Percentiles rank a stretch among this genome's conserved stretches.
Evolutionary conservation across 2,113 vertebrate species (phyloP).

Genomic region (Balaenoptera acutorostrata): DNA sequence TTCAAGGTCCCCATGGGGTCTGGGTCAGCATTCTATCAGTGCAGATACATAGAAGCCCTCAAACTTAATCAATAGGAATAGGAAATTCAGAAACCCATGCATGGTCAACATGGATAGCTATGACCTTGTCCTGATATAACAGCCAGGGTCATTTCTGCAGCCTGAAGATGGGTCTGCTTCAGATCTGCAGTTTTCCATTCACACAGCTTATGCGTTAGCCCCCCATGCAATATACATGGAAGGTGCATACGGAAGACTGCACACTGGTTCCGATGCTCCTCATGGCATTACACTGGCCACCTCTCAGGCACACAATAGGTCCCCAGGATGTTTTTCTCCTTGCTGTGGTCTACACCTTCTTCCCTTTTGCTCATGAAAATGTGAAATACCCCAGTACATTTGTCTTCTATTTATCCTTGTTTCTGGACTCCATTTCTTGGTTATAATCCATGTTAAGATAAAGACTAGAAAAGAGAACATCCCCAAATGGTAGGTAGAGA

Average conservation of each 20-base stretch:
- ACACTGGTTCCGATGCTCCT: accelerated
- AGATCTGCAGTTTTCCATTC: neutral
- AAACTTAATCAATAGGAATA: neutral
- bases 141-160: neutral
- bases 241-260: neutral
- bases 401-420: neutral
- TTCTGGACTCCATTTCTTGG: neutral
- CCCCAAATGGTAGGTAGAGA: neutral
- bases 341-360: neutral
- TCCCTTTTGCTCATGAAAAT: neutral
- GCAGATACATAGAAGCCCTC: neutral
- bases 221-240: accelerated
- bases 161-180: neutral
- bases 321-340: neutral
- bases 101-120: neutral
- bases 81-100: neutral
- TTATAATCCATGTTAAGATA: neutral
- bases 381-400: neutral
- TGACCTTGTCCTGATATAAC: neutral
- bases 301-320: neutral
- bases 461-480: neutral
- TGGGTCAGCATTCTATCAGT: neutral
- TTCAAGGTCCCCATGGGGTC: neutral
- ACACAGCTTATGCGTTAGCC: accelerated
- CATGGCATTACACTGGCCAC: accelerated